Evolutionary conservation across 2,888 invertebrate genomes (phyloP), one percentile per base, ranked within the genome.

Genomic region (Dysmachus trigonus): DNA sequence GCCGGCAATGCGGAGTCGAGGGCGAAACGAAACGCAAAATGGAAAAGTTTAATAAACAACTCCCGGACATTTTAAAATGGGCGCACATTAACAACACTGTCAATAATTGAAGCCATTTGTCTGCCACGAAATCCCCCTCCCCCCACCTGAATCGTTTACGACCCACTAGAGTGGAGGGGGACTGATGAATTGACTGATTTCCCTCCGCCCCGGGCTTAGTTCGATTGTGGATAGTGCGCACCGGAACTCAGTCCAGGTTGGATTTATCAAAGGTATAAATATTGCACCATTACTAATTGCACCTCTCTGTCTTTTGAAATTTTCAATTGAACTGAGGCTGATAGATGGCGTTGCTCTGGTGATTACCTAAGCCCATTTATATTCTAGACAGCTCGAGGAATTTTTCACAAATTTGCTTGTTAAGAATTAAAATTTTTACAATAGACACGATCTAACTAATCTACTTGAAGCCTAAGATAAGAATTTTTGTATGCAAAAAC

Each of bases 61-160:
- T 47, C 47, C 47, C 82, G 87, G 87, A 87, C 85, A 85, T 87
- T 87, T 85, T 77, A 85, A 82, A 87, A 87, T 87, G 87, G 83
- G 72, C 77, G 33, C 85, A 83, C 85, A 87, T 87, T 87, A 87
- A 87, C 85, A 87, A 87, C 85, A 79, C 85, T 53, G 87, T 87
- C 77, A 77, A 86, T 86, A 86, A 86, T 86, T 86, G 79, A 86
- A 85, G 85, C 53, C 73, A 86, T 86, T 86, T 82, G 81, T 86
- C 86, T 85, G 51, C 72, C 31, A 72, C 71, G 53, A 2, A 62
- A 27, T 62, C 27, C 62, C 62, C 10, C n/a, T n/a, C n/a, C n/a
- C n/a, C n/a, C n/a, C n/a, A n/a, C n/a, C n/a, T n/a, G 62, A n/a
- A 33, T 82, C n/a, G 35, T 7, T 33, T 62, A 82, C 33, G 33